Percentiles rank a stretch among this genome's conserved stretches.
Conservation (phyloP, 1,140 invertebrate genomes). For the Anastrepha obliqua region DNA sequence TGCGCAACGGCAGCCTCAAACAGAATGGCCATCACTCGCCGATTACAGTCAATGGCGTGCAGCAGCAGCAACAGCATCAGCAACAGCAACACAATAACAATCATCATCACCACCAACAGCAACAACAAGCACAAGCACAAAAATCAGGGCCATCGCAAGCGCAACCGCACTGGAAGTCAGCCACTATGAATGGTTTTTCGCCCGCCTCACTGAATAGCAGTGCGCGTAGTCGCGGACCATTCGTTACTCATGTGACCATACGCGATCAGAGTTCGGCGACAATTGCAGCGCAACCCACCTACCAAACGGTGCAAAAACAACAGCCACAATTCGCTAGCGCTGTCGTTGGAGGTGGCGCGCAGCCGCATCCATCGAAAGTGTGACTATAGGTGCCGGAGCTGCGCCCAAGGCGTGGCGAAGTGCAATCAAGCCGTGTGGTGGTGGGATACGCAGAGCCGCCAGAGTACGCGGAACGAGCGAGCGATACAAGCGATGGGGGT, state of each 20-base stretch:
- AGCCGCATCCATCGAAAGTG: conserved; percentile 72
- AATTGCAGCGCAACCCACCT: conserved; percentile 64
- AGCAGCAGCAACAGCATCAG: conserved; percentile 59
- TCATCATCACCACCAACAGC: conserved; percentile 59
- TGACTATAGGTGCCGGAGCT: conserved; percentile 71
- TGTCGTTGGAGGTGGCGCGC: conserved; percentile 61
- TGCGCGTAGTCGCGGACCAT: conserved; percentile 76
- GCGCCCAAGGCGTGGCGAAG: conserved; percentile 54
- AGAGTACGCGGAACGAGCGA: background rate
- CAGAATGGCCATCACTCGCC: conserved; percentile 70
- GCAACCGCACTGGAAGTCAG: conserved; percentile 69
- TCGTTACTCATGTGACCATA: conserved; percentile 78
- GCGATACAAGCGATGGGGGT: background rate
- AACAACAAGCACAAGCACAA: conserved; percentile 60
- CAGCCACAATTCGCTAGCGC: conserved; percentile 61
- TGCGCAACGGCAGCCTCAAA: conserved; percentile 66
- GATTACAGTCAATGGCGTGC: conserved; percentile 66
- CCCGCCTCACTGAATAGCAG: conserved; percentile 68
- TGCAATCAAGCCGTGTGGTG: background rate
- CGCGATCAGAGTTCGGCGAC: conserved; percentile 60
- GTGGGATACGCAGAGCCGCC: background rate
- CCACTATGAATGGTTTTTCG: conserved; percentile 68
- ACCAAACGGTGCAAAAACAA: conserved; percentile 69
- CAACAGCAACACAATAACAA: conserved; percentile 57
- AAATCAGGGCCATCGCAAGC: conserved; percentile 43